Percentiles rank a stretch among this genome's conserved stretches.
These are phyloP conservation scores for Physocephala rufipes DNA, from an alignment of 2,888 invertebrate genomes.

Conservation along the genomic window DNA sequence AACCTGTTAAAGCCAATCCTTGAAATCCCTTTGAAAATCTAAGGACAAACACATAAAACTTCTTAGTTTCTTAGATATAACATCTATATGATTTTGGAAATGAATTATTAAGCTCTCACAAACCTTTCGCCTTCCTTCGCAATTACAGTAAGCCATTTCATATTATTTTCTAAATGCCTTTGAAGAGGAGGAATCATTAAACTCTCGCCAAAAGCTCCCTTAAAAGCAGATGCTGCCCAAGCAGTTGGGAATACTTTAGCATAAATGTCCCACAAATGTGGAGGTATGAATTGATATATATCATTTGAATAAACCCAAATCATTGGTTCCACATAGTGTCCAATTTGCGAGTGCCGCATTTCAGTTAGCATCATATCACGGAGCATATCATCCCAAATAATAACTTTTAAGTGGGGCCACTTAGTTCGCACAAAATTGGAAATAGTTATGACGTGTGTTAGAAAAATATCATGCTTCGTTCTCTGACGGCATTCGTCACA, in stretches of 20 bases:
- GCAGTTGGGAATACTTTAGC: conserved; percentile 73
- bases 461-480: conserved; percentile 69
- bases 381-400: conserved; percentile 87
- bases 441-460: conserved; percentile 72
- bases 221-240: conserved; percentile 80
- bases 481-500: conserved; percentile 71
- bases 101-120: not conserved
- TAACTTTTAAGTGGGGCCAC: conserved; percentile 70
- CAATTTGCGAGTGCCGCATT: conserved; percentile 72
- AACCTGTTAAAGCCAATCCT: conserved; percentile 64
- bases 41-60: not conserved
- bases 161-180: conserved; percentile 76
- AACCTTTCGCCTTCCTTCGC: conserved; percentile 69
- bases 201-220: conserved; percentile 79
- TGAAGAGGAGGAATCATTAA: conserved; percentile 73
- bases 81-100: not conserved
- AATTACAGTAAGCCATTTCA: conserved; percentile 76
- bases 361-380: conserved; percentile 71
- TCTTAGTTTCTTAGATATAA: not conserved
- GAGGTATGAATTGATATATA: conserved; percentile 70
- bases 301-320: conserved; percentile 83
- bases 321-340: conserved; percentile 78
- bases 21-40: conserved; percentile 62
- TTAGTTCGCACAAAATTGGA: conserved; percentile 70
- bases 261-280: conserved; percentile 74